Conservation (phyloP, 2,888 invertebrate genomes). For the Ichneumon xanthorius region DNA sequence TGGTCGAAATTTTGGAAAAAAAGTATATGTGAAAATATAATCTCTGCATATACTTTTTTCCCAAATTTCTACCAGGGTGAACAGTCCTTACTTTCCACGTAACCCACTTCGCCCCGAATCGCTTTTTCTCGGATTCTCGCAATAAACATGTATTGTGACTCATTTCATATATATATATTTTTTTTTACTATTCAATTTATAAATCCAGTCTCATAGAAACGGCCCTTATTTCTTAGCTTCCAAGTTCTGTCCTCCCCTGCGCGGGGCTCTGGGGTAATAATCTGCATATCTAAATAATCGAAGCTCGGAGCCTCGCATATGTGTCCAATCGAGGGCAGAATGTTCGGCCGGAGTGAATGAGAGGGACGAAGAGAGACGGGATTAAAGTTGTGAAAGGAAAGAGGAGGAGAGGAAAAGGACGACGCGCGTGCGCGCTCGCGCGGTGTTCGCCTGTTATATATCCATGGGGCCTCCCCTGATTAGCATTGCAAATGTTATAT, state of each 20-base stretch:
- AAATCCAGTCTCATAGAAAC: background rate
- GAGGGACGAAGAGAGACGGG: slow-evolving; percentile 45
- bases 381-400: slow-evolving; percentile 62
- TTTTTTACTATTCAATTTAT: background rate
- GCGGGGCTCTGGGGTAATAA: slow-evolving; percentile 75
- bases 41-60: too few species aligned
- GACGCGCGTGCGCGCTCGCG: slow-evolving; percentile 78
- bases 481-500: slow-evolving; percentile 83
- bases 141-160: too few species aligned
- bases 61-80: too few species aligned
- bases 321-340: slow-evolving; percentile 76
- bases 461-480: slow-evolving; percentile 76
- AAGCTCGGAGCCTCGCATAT: slow-evolving; percentile 77
- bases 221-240: background rate
- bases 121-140: too few species aligned
- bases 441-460: slow-evolving; percentile 74
- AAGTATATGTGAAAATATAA: too few species aligned
- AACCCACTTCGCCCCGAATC: too few species aligned
- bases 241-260: background rate
- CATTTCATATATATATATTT: too few species aligned
- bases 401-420: slow-evolving; percentile 71
- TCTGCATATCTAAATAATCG: slow-evolving; percentile 85
- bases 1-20: too few species aligned
- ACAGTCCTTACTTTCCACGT: too few species aligned
- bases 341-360: slow-evolving; percentile 43